Conservation (phyloP, 2,113 vertebrate species). For the Cololabis saira region DNA sequence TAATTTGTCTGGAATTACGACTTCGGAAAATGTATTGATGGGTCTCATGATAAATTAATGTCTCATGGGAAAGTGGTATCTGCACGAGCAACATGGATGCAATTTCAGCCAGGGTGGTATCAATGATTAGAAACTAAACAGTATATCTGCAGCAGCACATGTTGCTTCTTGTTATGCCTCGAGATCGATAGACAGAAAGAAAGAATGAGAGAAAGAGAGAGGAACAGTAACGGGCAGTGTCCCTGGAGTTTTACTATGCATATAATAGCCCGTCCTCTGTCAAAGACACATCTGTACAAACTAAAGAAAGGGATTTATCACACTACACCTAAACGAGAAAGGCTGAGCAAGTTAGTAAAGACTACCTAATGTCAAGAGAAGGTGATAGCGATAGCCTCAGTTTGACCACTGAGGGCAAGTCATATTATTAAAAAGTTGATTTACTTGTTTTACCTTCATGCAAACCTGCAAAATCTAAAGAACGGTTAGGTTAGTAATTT, state of each 20-base stretch:
- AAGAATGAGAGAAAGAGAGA: constrained; percentile 7
- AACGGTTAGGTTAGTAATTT: no score
- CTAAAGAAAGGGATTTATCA: constrained; percentile 54
- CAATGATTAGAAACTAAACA: constrained; percentile 37
- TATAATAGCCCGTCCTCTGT: constrained; percentile 27
- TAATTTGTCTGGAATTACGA: constrained; percentile 63
- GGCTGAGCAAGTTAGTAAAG: background rate
- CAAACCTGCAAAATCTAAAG: no score
- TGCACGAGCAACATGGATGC: constrained; percentile 42
- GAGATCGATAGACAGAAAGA: constrained; percentile 4
- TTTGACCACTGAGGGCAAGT: no score
- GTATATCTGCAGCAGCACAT: constrained; percentile 43
- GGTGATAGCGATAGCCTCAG: no score
- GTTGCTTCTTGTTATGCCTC: constrained; percentile 8
- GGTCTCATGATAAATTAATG: constrained; percentile 51
- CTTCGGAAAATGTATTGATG: constrained; percentile 63
- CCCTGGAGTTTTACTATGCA: constrained; percentile 44
- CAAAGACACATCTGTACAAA: constrained; percentile 52
- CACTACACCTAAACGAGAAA: background rate
- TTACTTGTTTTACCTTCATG: no score
- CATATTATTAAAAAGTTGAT: no score
- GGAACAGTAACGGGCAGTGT: constrained; percentile 14
- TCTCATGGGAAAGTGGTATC: constrained; percentile 49
- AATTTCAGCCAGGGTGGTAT: constrained; percentile 30
- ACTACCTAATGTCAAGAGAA: constrained; percentile 1